These are phyloP conservation scores for Laothoe populi DNA, from an alignment of 2,888 invertebrate species.

Conservation along the genomic window DNA sequence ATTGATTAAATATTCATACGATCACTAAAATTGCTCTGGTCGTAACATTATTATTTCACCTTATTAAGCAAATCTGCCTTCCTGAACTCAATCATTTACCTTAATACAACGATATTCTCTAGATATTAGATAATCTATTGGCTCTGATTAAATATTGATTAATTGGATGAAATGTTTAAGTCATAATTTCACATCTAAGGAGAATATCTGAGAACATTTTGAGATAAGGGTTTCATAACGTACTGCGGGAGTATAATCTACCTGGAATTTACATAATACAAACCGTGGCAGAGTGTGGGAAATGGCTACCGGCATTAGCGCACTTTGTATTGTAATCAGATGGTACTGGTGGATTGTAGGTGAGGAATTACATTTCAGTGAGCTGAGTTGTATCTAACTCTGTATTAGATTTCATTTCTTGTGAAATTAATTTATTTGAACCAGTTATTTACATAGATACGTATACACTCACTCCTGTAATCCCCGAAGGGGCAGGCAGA, in stretches of 20 bases:
- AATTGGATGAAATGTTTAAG: conserved; percentile 20
- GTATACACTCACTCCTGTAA: no score
- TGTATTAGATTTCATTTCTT: no score
- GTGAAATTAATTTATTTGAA: no score
- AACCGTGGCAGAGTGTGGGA: conserved; percentile 2
- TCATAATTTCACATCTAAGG: neutral
- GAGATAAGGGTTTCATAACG: neutral
- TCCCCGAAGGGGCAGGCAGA: no score
- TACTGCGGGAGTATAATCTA: conserved; percentile 1
- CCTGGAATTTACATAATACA: neutral
- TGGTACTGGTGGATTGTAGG: neutral
- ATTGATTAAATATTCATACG: neutral
- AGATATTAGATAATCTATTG: conserved; percentile 26
- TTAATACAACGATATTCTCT: conserved; percentile 13
- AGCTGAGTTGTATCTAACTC: no score
- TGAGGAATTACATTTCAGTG: neutral
- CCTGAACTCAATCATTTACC: conserved; percentile 10
- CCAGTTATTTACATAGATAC: no score
- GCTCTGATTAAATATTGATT: conserved; percentile 28
- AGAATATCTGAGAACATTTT: neutral
- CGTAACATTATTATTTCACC: neutral
- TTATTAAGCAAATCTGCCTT: conserved; percentile 1
- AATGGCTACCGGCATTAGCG: conserved; percentile 1
- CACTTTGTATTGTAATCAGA: neutral
- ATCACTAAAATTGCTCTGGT: neutral